These are phyloP conservation scores for Hypothenemus hampei DNA, from an alignment of 1,140 invertebrate species.

Conservation along the genomic window DNA sequence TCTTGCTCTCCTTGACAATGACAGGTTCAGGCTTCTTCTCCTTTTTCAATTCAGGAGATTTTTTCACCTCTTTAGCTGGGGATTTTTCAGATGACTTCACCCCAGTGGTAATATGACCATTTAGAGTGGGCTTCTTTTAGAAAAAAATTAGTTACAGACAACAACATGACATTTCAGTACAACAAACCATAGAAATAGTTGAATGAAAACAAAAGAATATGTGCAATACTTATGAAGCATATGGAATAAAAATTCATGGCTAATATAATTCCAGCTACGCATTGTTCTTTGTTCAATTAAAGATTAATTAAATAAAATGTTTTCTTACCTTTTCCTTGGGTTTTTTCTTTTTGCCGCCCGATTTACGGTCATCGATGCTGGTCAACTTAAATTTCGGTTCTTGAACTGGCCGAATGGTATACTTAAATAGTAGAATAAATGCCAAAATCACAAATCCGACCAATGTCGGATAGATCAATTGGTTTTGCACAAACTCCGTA, in stretches of 20 bases:
- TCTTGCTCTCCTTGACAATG: slow-evolving; percentile 47
- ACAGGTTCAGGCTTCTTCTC: slow-evolving; percentile 33
- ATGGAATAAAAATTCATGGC: slow-evolving; percentile 1
- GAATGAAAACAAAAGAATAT: neutral
- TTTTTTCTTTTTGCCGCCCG: slow-evolving; percentile 62
- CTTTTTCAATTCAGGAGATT: slow-evolving; percentile 47
- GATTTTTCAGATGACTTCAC: slow-evolving; percentile 45
- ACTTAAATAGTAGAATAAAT: slow-evolving; percentile 63
- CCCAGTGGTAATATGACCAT: slow-evolving; percentile 46
- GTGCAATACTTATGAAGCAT: neutral
- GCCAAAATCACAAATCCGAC: slow-evolving; percentile 57
- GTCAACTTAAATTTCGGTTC: slow-evolving; percentile 68
- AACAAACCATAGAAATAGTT: neutral
- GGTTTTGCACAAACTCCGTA: slow-evolving; percentile 49
- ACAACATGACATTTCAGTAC: neutral
- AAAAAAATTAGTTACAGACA: neutral
- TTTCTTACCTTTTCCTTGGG: slow-evolving; percentile 61
- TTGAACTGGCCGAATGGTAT: slow-evolving; percentile 67
- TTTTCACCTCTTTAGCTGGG: slow-evolving; percentile 52
- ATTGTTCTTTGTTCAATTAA: neutral
- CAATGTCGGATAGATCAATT: slow-evolving; percentile 55
- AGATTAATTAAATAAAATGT: neutral
- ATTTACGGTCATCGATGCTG: slow-evolving; percentile 58
- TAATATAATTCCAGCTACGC: neutral
- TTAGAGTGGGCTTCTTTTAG: slow-evolving; percentile 47